Conservation (phyloP, 2,797 vertebrate genomes). For the Ambastaia sidthimunki region DNA sequence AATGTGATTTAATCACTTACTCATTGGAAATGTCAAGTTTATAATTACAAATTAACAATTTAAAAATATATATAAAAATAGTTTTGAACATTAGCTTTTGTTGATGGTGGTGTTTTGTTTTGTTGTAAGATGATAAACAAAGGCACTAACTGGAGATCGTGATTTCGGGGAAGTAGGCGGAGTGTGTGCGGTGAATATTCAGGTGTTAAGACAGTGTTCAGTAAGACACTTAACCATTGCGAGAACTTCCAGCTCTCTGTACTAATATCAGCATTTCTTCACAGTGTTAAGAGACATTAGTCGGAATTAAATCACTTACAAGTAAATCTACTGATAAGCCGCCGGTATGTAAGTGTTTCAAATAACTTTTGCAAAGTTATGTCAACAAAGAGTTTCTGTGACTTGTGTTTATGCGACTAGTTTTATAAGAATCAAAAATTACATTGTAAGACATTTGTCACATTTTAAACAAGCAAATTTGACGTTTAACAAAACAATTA, state of each 20-base stretch:
- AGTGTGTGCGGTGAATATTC: neutral
- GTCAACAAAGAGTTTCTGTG: neutral
- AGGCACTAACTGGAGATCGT: neutral
- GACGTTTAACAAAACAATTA: too few relatives aligned
- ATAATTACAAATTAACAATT: too few relatives aligned
- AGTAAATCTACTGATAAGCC: neutral
- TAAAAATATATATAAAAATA: neutral
- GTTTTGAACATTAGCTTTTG: neutral
- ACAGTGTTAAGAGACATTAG: neutral
- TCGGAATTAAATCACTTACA: neutral
- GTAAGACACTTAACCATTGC: neutral
- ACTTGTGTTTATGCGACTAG: too few relatives aligned
- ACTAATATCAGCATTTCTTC: neutral
- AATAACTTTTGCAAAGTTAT: neutral
- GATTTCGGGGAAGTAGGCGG: slow-evolving; percentile 36
- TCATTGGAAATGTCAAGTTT: too few relatives aligned
- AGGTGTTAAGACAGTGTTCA: slow-evolving; percentile 22
- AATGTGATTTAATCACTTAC: too few relatives aligned
- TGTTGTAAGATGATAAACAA: neutral
- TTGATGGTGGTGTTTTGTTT: neutral
- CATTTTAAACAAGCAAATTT: too few relatives aligned
- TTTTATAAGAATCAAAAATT: too few relatives aligned
- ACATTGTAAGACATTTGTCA: too few relatives aligned
- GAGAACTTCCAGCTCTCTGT: neutral
- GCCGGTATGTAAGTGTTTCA: slow-evolving; percentile 11